A percentile compares a stretch with the other conserved stretches of the same genome.
Evolutionary conservation across 2,888 invertebrate genomes (phyloP).

Genomic region (Pedicia rivosa): DNA sequence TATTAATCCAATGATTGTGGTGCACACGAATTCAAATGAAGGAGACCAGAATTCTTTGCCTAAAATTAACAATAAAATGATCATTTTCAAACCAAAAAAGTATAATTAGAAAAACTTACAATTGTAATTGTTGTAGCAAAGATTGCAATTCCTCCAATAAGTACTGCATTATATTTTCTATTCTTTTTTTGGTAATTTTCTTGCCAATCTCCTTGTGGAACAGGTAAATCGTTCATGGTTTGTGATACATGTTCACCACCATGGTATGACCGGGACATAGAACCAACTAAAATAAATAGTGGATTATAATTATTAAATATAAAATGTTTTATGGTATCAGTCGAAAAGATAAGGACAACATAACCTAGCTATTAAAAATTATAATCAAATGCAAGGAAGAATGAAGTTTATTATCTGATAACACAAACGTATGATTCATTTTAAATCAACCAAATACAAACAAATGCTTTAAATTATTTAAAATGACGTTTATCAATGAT

Average conservation of each 20-base stretch:
- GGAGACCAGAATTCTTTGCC: constrained; percentile 43
- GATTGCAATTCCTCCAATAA: constrained; percentile 40
- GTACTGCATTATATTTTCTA: constrained; percentile 47
- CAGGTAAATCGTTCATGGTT: constrained; percentile 61
- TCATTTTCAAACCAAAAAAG: not conserved
- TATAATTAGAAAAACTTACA: too few species aligned
- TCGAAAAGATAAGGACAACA: too few species aligned
- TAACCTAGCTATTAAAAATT: too few species aligned
- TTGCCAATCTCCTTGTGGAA: constrained; percentile 65
- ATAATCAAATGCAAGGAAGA: too few species aligned
- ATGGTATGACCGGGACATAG: constrained; percentile 23
- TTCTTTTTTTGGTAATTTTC: constrained; percentile 47
- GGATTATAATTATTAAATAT: too few species aligned
- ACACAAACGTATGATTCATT: too few species aligned
- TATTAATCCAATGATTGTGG: constrained; percentile 41
- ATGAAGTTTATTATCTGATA: too few species aligned
- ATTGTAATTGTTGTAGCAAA: constrained; percentile 26
- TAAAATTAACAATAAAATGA: constrained; percentile 22
- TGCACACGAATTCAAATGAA: constrained; percentile 45
- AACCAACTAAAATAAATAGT: constrained; percentile 19
- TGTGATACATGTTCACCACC: constrained; percentile 18
- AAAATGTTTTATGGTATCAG: too few species aligned
- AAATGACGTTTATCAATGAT: too few species aligned
- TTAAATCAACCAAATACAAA: too few species aligned
- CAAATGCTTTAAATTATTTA: too few species aligned